phyloP scores from a whole-genome alignment of 2,113 vertebrate species.

The Gila orcuttii region DNA sequence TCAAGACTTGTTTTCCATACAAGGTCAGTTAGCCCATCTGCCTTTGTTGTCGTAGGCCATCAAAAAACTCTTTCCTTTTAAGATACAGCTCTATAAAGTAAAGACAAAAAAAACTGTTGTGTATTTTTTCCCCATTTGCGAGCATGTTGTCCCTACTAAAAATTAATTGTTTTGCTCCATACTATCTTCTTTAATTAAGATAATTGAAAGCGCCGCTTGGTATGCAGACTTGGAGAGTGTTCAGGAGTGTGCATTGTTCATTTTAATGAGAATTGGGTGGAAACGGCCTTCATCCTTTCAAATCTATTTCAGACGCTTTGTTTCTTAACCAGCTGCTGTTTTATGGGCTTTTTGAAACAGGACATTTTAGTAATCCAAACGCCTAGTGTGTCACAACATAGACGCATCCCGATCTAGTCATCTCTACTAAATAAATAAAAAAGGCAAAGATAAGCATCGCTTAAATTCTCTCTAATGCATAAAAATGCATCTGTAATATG shows the following conservation, averaged over 20 bases:
- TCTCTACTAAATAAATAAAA: slow-evolving; percentile 18
- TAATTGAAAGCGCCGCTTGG: slow-evolving; percentile 69
- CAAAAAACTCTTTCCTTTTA: not conserved
- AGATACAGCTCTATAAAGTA: slow-evolving; percentile 4
- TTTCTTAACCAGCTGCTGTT: slow-evolving; percentile 30
- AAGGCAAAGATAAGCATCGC: not conserved
- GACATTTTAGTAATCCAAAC: not conserved
- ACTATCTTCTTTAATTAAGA: slow-evolving; percentile 70
- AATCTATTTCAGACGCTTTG: slow-evolving; percentile 34
- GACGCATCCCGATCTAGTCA: not conserved
- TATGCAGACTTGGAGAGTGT: slow-evolving; percentile 25
- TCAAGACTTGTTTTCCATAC: not conserved
- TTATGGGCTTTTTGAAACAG: not conserved
- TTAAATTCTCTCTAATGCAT: slow-evolving; percentile 9
- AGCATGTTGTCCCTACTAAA: slow-evolving; percentile 56
- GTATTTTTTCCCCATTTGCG: slow-evolving; percentile 27
- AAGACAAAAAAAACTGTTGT: not conserved
- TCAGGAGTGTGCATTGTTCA: slow-evolving; percentile 47
- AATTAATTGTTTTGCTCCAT: slow-evolving; percentile 66
- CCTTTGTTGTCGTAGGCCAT: slow-evolving; percentile 5
- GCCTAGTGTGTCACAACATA: not conserved
- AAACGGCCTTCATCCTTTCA: slow-evolving; percentile 1
- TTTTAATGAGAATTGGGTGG: slow-evolving; percentile 59
- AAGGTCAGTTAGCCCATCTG: slow-evolving; percentile 47
- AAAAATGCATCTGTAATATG: slow-evolving; percentile 17